Base-by-base conservation (phyloP, 2,888 invertebrate genomes). In the Morpho deidamia region DNA sequence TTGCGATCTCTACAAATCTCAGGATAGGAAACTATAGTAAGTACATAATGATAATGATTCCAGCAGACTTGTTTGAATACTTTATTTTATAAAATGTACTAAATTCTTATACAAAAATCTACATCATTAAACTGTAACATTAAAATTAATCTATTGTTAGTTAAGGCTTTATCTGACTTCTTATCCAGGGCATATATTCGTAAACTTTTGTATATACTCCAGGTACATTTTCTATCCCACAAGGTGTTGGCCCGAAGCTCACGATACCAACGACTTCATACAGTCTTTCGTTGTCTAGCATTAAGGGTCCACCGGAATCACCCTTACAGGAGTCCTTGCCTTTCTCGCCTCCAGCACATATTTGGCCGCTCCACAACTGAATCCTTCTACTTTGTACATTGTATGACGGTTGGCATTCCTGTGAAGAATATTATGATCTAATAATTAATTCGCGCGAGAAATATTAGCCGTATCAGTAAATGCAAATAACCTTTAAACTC, bases 231-330 rank as follows among this genome's bases (percentile, higher is more conserved):
- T 78, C 73, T 68, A 85, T 83, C 0, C 93, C 93, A 65, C 94
- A 94, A 0, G 90, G 90, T 0, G 85, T 81, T 0, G 92, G 92
- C 1, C 94, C 94, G 63, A 91, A 93, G 9, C 93, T 93, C 10
- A 93, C 93, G 3, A 94, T 75, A 0, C 93, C 94, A 0, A 72
- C 56, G 0, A 73, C 67, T 41, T 83, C 82, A 12, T 71, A 72
- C 1, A 53, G 59, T 8, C 66, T 66, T 7, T 63, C 67, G 14
- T 71, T 74, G 8, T 80, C 70, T 9, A 70, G 71, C 89, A 92
- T 92, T 2, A 93, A 78, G 0, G 93, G 93, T 0, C 93, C 93
- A 0, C 93, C 93, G 35, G 92, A 92, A 66, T 93, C 93, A 0
- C 93, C 93, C 40, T 83, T 74, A 65, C 93, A 93, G 0, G 93